Evolutionary conservation across 1,140 invertebrate genomes (phyloP).

Genomic region (Scaptomyza montana): DNA sequence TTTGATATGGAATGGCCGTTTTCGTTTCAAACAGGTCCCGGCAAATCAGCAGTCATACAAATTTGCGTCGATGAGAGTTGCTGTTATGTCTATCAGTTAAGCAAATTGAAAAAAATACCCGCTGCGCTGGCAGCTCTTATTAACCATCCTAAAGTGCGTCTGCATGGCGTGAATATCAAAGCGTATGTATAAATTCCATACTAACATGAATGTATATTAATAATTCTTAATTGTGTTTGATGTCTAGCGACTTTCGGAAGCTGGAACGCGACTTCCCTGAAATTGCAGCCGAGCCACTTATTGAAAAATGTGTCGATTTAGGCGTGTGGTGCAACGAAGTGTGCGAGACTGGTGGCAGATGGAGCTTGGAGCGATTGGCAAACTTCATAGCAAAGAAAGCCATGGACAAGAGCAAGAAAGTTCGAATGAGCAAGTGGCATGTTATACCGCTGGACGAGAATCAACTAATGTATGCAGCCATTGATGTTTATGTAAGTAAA

Average conservation of each 20-base stretch:
- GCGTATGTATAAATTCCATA: slow-evolving; percentile 83
- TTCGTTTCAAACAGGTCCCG: slow-evolving; percentile 86
- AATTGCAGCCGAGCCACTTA: slow-evolving; percentile 85
- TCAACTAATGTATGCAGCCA: slow-evolving; percentile 87
- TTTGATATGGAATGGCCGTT: slow-evolving; percentile 89
- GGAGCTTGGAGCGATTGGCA: slow-evolving; percentile 87
- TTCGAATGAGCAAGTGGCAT: slow-evolving; percentile 87
- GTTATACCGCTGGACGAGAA: slow-evolving; percentile 85
- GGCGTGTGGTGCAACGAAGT: slow-evolving; percentile 85
- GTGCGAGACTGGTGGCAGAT: slow-evolving; percentile 85
- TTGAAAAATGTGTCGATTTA: slow-evolving; percentile 86
- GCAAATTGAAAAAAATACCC: slow-evolving; percentile 85
- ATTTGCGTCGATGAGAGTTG: slow-evolving; percentile 84
- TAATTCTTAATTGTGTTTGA: background rate
- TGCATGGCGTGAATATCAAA: slow-evolving; percentile 87
- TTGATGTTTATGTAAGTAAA: slow-evolving; percentile 87
- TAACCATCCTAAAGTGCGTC: slow-evolving; percentile 85
- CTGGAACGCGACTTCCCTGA: slow-evolving; percentile 86
- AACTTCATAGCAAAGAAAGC: slow-evolving; percentile 85
- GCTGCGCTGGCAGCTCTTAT: slow-evolving; percentile 85
- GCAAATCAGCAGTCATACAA: slow-evolving; percentile 87
- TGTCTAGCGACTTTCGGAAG: slow-evolving; percentile 86
- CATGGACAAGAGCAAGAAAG: slow-evolving; percentile 85
- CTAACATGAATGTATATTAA: background rate
- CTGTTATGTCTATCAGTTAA: slow-evolving; percentile 86